A percentile compares a stretch with the other conserved stretches of the same genome.
These are phyloP conservation scores for Uropsilus gracilis DNA, from an alignment of 2,113 vertebrate species.

Conservation along the genomic window DNA sequence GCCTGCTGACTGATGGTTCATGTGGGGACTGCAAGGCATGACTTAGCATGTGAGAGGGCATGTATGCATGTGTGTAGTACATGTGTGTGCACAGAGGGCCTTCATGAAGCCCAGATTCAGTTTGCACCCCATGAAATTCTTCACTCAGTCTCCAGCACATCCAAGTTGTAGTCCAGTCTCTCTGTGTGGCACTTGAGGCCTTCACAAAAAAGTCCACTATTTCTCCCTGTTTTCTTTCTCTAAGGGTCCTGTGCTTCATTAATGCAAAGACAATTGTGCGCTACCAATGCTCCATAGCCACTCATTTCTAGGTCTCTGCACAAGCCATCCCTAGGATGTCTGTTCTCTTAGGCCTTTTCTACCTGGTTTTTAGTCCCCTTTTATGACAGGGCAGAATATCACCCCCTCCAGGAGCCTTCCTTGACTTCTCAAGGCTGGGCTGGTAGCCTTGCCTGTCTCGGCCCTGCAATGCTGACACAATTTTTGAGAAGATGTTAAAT, in stretches of 20 bases:
- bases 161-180: not conserved
- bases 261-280: not conserved
- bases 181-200: not conserved
- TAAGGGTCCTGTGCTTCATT: not conserved
- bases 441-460: not conserved
- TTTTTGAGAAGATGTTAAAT: not conserved
- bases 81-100: not conserved
- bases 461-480: not conserved
- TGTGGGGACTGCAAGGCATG: accelerated
- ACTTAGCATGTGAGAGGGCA: not conserved
- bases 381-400: not conserved
- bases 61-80: too few relatives aligned
- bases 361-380: not conserved
- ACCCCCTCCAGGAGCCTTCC: not conserved
- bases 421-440: not conserved
- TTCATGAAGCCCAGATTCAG: not conserved
- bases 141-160: not conserved
- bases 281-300: too few relatives aligned
- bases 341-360: not conserved
- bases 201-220: not conserved
- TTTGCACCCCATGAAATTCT: not conserved
- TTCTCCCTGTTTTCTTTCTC: not conserved
- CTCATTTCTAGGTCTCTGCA: not conserved
- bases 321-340: not conserved
- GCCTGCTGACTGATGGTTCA: not conserved